These are phyloP conservation scores for Cryptotis parvus DNA, from an alignment of 2,113 vertebrate genomes.

Conservation along the genomic window DNA sequence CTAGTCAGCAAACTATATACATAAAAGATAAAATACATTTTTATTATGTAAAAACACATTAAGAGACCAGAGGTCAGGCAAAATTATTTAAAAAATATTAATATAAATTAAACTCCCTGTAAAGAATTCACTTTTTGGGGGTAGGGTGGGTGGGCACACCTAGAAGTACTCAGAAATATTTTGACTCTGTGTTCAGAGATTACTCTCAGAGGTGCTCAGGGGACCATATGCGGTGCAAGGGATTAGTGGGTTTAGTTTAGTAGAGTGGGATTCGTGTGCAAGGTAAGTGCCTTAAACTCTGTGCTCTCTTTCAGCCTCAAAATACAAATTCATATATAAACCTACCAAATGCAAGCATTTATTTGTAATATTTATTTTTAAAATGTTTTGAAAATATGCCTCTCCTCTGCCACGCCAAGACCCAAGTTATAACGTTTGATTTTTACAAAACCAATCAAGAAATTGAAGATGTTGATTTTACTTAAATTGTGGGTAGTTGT, in stretches of 20 bases:
- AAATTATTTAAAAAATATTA: slow-evolving; percentile 15
- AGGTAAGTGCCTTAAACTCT: too few species aligned
- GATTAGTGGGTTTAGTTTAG: too few species aligned
- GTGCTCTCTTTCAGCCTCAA: too few species aligned
- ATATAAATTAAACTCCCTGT: neutral
- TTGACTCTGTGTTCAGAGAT: too few species aligned
- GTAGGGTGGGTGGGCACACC: too few species aligned
- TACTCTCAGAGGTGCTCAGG: too few species aligned
- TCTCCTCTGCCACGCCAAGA: slow-evolving; percentile 16
- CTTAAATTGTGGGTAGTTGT: slow-evolving; percentile 9
- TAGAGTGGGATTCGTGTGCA: too few species aligned
- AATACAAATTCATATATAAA: neutral
- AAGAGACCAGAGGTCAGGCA: neutral
- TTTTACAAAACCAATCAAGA: slow-evolving; percentile 49
- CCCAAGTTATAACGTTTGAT: neutral
- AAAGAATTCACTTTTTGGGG: too few species aligned
- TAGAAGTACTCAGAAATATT: too few species aligned
- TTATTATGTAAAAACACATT: slow-evolving; percentile 31
- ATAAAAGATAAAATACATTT: neutral
- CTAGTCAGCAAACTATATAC: neutral
- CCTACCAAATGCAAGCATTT: neutral
- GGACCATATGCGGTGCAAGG: too few species aligned
- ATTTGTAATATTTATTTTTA: neutral
- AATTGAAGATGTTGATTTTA: neutral
- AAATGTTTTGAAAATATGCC: slow-evolving; percentile 26